Conservation (phyloP, 2,888 invertebrate species). For the Trypoxylon attenuatum region DNA sequence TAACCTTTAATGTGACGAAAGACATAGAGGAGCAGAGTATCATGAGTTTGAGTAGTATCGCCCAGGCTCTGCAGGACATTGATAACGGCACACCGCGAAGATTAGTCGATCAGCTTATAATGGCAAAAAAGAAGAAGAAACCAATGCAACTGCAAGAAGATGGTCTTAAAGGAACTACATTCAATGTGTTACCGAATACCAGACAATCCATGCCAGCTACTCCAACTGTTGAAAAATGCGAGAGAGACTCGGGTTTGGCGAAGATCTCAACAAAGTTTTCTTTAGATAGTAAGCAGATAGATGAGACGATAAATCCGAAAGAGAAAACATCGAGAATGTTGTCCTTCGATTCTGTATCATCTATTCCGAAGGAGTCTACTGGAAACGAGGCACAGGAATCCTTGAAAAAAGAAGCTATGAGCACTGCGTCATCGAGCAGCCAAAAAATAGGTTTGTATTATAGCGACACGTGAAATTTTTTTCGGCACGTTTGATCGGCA, state of each 20-base stretch:
- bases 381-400: neutral
- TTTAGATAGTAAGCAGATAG: slow-evolving; percentile 53
- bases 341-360: slow-evolving; percentile 19
- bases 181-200: slow-evolving; percentile 31
- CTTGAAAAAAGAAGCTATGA: slow-evolving; percentile 17
- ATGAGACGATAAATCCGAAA: slow-evolving; percentile 20
- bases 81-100: slow-evolving; percentile 63
- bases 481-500: neutral
- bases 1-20: slow-evolving; percentile 17
- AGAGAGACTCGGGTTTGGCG: slow-evolving; percentile 12
- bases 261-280: slow-evolving; percentile 55
- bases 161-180: slow-evolving; percentile 43
- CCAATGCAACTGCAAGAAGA: slow-evolving; percentile 27
- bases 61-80: slow-evolving; percentile 61
- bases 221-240: slow-evolving; percentile 19
- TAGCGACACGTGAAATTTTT: neutral
- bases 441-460: slow-evolving; percentile 13
- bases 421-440: neutral
- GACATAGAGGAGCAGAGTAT: slow-evolving; percentile 58
- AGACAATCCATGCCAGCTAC: slow-evolving; percentile 53
- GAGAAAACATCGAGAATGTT: slow-evolving; percentile 5
- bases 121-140: slow-evolving; percentile 58
- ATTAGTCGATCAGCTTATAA: slow-evolving; percentile 66
- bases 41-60: slow-evolving; percentile 69
- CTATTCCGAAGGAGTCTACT: slow-evolving; percentile 6